phyloP scores from a whole-genome alignment of 2,113 vertebrate species.

The Istiophorus platypterus region DNA sequence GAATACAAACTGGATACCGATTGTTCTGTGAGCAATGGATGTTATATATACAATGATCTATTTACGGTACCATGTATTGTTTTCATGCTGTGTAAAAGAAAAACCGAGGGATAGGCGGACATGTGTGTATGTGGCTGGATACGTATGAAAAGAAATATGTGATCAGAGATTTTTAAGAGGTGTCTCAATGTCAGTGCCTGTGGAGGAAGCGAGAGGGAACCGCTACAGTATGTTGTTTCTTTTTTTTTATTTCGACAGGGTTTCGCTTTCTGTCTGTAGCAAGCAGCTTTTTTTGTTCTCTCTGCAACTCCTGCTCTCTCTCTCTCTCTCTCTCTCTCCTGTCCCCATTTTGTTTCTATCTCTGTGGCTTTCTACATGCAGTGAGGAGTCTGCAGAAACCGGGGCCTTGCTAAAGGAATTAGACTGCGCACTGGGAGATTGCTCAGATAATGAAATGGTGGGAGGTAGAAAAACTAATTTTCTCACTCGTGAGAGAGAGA shows the following conservation, averaged over 20 bases:
- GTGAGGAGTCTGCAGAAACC: conserved; percentile 62
- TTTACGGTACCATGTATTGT: not conserved
- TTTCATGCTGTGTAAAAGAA: not conserved
- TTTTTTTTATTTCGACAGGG: conserved; percentile 32
- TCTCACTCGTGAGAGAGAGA: conserved; percentile 66
- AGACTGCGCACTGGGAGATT: conserved; percentile 78
- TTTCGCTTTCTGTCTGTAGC: conserved; percentile 5
- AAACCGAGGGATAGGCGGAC: conserved; percentile 13
- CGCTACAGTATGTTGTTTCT: conserved; percentile 14
- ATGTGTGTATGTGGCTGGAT: not conserved
- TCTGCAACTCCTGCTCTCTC: conserved; percentile 20
- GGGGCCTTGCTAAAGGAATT: conserved; percentile 74
- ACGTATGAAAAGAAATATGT: conserved; percentile 6
- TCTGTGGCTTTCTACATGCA: conserved; percentile 59
- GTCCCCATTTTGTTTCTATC: conserved; percentile 76
- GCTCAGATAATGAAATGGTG: conserved; percentile 81
- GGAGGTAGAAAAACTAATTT: conserved; percentile 82
- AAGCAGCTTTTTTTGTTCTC: no score
- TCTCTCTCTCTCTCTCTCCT: conserved; percentile 57
- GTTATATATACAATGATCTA: conserved; percentile 5
- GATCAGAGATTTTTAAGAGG: conserved; percentile 38
- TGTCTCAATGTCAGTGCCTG: conserved; percentile 10
- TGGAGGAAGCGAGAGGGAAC: not conserved
- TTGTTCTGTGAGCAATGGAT: conserved; percentile 32
- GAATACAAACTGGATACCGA: conserved; percentile 35